phyloP scores from a whole-genome alignment of 2,797 vertebrate genomes.

The Urophycis tenuis region DNA sequence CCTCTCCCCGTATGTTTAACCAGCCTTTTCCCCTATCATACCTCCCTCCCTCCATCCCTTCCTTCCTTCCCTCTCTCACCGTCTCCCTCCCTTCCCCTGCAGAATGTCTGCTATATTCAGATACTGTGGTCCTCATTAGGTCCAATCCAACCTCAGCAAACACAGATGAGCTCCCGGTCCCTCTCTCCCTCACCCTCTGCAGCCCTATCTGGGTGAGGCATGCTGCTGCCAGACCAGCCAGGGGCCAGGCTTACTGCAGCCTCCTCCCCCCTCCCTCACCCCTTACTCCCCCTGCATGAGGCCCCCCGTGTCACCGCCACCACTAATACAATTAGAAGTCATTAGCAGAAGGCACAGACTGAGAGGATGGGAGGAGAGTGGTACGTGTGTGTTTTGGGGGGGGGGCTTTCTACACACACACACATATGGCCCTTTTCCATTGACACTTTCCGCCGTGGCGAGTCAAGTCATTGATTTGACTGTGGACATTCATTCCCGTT shows the following conservation, averaged over 20 bases:
- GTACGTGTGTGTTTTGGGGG: slow-evolving; percentile 34
- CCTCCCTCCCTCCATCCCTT: slow-evolving; percentile 6
- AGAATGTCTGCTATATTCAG: slow-evolving; percentile 78
- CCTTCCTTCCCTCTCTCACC: slow-evolving; percentile 21
- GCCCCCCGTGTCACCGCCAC: slow-evolving; percentile 72
- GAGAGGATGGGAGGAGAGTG: slow-evolving; percentile 66
- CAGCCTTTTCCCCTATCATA: background rate
- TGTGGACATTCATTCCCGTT: too few species aligned
- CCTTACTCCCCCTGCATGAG: slow-evolving; percentile 52
- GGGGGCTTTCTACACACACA: slow-evolving; percentile 21
- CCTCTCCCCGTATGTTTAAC: too few species aligned
- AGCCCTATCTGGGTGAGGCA: slow-evolving; percentile 75
- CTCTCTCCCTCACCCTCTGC: slow-evolving; percentile 70
- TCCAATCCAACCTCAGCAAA: slow-evolving; percentile 84
- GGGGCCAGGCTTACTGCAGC: slow-evolving; percentile 72
- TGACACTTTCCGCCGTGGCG: too few species aligned
- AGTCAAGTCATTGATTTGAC: too few species aligned
- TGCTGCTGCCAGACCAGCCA: slow-evolving; percentile 77
- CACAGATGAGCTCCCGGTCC: slow-evolving; percentile 78
- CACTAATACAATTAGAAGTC: slow-evolving; percentile 83
- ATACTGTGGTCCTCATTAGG: slow-evolving; percentile 82
- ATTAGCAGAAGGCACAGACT: slow-evolving; percentile 74
- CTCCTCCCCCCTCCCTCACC: slow-evolving; percentile 61
- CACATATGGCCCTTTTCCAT: background rate
- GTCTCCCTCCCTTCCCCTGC: slow-evolving; percentile 62